These are phyloP conservation scores for Muntiacus muntjak DNA, from an alignment of 2,113 vertebrate genomes.

Conservation along the genomic window DNA sequence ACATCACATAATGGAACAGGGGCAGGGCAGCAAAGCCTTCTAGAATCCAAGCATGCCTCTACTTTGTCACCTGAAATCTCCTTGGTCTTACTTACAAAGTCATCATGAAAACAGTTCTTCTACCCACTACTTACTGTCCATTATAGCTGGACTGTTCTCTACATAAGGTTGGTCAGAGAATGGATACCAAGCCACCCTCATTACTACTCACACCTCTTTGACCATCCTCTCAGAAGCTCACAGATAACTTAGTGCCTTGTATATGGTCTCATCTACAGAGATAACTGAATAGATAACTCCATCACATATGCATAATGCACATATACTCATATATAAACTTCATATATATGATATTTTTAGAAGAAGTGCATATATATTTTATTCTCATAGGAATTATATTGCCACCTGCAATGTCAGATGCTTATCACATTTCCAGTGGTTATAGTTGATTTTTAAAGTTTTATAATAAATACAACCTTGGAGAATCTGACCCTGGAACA, in stretches of 20 bases:
- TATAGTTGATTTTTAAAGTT: background rate
- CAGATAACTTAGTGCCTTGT: background rate
- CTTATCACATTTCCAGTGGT: background rate
- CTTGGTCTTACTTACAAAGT: background rate
- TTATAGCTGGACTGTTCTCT: background rate
- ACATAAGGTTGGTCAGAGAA: background rate
- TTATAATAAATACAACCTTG: background rate
- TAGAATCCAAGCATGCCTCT: background rate
- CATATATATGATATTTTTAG: background rate
- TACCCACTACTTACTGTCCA: background rate
- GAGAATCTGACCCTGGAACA: background rate
- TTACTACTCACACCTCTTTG: background rate
- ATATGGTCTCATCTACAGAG: background rate
- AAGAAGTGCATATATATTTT: background rate
- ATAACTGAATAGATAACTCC: background rate
- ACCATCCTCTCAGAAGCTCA: background rate
- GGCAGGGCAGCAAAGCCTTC: background rate
- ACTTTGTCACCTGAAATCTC: background rate
- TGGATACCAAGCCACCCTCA: background rate
- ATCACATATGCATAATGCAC: background rate
- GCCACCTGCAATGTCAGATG: background rate
- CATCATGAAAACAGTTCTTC: background rate
- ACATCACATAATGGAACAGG: background rate
- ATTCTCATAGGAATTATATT: background rate
- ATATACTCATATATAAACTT: background rate